A percentile compares a stretch with the other conserved stretches of the same genome.
Conservation (phyloP, 1,140 invertebrate genomes). For the Drosophila teissieri region DNA sequence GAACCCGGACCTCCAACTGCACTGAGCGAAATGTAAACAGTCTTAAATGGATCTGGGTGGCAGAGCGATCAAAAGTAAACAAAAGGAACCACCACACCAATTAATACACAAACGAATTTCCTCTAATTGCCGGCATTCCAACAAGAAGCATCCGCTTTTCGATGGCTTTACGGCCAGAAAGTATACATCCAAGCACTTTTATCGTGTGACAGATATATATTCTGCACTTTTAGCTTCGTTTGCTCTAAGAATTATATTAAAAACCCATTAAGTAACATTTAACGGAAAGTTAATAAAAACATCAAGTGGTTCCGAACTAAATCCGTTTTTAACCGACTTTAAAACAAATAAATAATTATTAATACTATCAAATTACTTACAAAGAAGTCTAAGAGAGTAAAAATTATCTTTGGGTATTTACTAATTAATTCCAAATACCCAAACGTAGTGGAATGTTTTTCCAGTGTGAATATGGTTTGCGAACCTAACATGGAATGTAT, state of each 20-base stretch:
- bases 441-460: neutral
- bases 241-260: no score
- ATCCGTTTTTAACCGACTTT: no score
- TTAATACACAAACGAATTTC: neutral
- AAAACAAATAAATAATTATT: neutral
- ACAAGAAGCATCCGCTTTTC: no score
- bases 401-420: neutral
- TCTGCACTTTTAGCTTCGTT: no score
- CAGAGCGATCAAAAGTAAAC: neutral
- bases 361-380: no score
- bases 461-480: constrained; percentile 2
- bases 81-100: neutral
- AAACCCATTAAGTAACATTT: no score
- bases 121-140: no score
- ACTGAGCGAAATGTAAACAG: constrained; percentile 12
- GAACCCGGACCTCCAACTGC: constrained; percentile 3
- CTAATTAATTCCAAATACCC: neutral
- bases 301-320: no score
- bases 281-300: no score
- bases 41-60: neutral
- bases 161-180: no score
- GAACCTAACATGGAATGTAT: constrained; percentile 11
- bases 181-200: no score
- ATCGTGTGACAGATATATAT: no score
- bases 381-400: neutral